Percentiles rank a stretch among this genome's conserved stretches.
These are phyloP conservation scores for Acanthurus leucopareius DNA, from an alignment of 2,797 vertebrate species.

Conservation along the genomic window DNA sequence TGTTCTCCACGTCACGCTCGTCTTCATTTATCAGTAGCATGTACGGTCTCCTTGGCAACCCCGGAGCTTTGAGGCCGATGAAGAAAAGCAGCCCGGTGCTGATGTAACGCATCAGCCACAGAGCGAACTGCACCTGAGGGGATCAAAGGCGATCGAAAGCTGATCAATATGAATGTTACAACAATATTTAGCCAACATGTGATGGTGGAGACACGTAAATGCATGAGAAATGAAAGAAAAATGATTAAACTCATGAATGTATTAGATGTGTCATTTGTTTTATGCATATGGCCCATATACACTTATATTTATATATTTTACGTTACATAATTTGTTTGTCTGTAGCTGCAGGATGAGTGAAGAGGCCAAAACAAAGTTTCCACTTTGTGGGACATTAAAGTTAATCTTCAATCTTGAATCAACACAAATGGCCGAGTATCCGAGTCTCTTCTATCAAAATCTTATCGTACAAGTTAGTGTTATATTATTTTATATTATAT, in stretches of 20 bases:
- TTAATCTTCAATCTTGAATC: too few relatives aligned
- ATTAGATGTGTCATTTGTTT: background rate
- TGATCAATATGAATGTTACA: background rate
- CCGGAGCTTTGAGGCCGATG: slow-evolving; percentile 93
- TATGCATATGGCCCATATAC: background rate
- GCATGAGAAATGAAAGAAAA: background rate
- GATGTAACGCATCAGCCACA: slow-evolving; percentile 93
- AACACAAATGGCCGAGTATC: too few relatives aligned
- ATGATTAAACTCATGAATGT: background rate
- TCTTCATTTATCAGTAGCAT: slow-evolving; percentile 93
- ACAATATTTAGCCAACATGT: background rate
- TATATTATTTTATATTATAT: too few relatives aligned
- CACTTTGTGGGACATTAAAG: too few relatives aligned
- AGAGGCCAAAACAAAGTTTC: too few relatives aligned
- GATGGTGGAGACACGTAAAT: slow-evolving; percentile 23
- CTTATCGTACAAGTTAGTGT: too few relatives aligned
- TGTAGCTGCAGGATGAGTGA: too few relatives aligned
- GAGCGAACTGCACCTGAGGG: slow-evolving; percentile 90
- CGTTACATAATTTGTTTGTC: too few relatives aligned
- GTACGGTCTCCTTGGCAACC: slow-evolving; percentile 91
- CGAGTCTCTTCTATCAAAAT: too few relatives aligned
- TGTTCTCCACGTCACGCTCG: slow-evolving; percentile 90
- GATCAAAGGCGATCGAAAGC: slow-evolving; percentile 2
- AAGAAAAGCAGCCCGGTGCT: slow-evolving; percentile 90
- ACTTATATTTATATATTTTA: too few relatives aligned